A percentile compares a stretch with the other conserved stretches of the same genome.
Evolutionary conservation across 2,113 vertebrate species (phyloP).

Genomic region (Anarrhichthys ocellatus): DNA sequence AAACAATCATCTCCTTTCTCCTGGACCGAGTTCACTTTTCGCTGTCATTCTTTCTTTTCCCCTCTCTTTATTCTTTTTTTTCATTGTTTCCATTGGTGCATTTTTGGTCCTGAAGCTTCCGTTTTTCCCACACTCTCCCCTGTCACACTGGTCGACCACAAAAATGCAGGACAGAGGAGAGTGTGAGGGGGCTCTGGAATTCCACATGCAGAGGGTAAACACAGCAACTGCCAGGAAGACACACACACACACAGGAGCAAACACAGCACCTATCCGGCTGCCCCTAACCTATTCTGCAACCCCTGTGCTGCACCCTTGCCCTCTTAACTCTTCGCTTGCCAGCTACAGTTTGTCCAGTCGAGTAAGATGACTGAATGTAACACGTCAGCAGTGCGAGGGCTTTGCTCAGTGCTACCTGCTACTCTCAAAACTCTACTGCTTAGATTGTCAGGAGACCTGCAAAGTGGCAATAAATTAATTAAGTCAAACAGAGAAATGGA

Average conservation of each 20-base stretch:
- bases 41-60: constrained; percentile 64
- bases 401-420: constrained; percentile 1
- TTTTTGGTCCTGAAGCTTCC: constrained; percentile 93
- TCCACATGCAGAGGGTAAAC: constrained; percentile 90
- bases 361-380: constrained; percentile 41
- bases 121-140: constrained; percentile 98
- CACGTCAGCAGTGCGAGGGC: constrained; percentile 42
- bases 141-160: constrained; percentile 95
- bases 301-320: constrained; percentile 28
- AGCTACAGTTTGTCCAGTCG: constrained; percentile 1
- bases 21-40: constrained; percentile 62
- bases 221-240: constrained; percentile 86
- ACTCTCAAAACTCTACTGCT: background rate
- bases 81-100: constrained; percentile 87
- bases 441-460: constrained; percentile 13
- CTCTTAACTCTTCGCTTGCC: constrained; percentile 61
- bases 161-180: constrained; percentile 92
- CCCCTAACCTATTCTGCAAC: constrained; percentile 66
- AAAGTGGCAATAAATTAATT: constrained; percentile 21
- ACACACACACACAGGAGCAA: constrained; percentile 70
- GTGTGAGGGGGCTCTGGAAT: constrained; percentile 90
- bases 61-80: constrained; percentile 84
- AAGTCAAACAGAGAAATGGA: constrained; percentile 22
- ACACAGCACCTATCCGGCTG: constrained; percentile 79
- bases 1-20: constrained; percentile 76